Conservation (phyloP, 2,888 invertebrate genomes). For the Heteromurus nitidus region DNA sequence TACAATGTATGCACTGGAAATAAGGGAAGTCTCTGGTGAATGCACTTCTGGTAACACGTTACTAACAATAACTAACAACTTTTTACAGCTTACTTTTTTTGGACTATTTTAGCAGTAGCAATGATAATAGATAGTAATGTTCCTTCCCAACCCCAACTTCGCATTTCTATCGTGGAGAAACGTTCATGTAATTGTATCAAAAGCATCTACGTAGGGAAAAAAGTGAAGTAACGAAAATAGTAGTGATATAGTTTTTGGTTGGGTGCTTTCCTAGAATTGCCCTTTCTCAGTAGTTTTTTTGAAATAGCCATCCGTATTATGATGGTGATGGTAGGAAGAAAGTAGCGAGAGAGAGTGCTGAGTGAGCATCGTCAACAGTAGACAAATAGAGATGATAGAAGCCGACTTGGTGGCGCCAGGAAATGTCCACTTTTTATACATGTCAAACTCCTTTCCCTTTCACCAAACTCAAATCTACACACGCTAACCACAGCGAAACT, state of each 20-base stretch:
- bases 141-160: constrained; percentile 17
- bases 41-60: neutral
- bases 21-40: neutral
- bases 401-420: constrained; percentile 73
- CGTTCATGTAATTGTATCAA: constrained; percentile 15
- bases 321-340: constrained; percentile 2
- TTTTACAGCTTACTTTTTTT: neutral
- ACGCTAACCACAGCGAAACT: neutral
- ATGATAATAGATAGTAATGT: constrained; percentile 14
- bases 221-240: neutral
- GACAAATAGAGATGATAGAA: constrained; percentile 49
- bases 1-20: no score
- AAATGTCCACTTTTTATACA: constrained; percentile 73
- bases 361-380: constrained; percentile 44
- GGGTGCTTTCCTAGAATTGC: constrained; percentile 28
- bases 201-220: neutral
- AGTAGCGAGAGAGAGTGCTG: constrained; percentile 53
- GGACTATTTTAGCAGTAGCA: neutral
- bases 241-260: constrained; percentile 23
- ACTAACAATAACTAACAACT: constrained; percentile 4
- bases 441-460: constrained; percentile 68
- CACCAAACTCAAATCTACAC: constrained; percentile 25
- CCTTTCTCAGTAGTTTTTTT: constrained; percentile 24
- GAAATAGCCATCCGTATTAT: neutral
- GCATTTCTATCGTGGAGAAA: neutral